Conservation (phyloP, 2,888 invertebrate genomes). For the Lypha dubia region DNA sequence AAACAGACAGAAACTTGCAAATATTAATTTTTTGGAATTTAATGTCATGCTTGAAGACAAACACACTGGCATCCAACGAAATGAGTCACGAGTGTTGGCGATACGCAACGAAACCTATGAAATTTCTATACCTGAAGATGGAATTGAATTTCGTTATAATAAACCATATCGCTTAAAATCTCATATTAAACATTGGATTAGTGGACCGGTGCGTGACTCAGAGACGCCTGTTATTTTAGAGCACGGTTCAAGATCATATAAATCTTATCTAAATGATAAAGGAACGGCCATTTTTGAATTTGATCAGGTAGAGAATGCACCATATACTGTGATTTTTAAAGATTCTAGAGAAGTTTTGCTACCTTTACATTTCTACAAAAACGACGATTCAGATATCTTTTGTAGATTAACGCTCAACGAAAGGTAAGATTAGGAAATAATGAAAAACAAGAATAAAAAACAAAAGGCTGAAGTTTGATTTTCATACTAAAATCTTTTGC, state of each 20-base stretch:
- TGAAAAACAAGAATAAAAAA: not conserved
- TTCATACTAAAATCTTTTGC: too few species aligned
- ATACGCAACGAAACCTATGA: not conserved
- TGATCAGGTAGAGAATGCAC: constrained; percentile 77
- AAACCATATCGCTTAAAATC: constrained; percentile 35
- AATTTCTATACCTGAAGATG: not conserved
- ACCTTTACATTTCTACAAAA: not conserved
- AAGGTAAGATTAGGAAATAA: not conserved
- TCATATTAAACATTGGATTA: constrained; percentile 45
- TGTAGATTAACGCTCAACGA: constrained; percentile 14
- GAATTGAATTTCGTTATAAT: constrained; percentile 37
- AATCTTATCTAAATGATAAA: constrained; percentile 84
- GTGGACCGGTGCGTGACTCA: constrained; percentile 28
- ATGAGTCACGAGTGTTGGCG: not conserved
- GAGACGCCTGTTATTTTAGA: constrained; percentile 32
- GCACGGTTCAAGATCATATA: constrained; percentile 60
- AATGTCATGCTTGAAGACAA: constrained; percentile 32
- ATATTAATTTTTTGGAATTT: not conserved
- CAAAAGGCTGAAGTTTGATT: too few species aligned
- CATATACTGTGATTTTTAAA: constrained; percentile 17
- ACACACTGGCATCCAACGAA: constrained; percentile 16
- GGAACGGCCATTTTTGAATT: constrained; percentile 78
- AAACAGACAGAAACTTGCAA: not conserved
- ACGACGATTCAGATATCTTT: not conserved
- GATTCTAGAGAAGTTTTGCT: not conserved